Evolutionary conservation across 2,113 vertebrate species (phyloP), one percentile per base, ranked within the genome.

Genomic region (Boleophthalmus pectinirostris): DNA sequence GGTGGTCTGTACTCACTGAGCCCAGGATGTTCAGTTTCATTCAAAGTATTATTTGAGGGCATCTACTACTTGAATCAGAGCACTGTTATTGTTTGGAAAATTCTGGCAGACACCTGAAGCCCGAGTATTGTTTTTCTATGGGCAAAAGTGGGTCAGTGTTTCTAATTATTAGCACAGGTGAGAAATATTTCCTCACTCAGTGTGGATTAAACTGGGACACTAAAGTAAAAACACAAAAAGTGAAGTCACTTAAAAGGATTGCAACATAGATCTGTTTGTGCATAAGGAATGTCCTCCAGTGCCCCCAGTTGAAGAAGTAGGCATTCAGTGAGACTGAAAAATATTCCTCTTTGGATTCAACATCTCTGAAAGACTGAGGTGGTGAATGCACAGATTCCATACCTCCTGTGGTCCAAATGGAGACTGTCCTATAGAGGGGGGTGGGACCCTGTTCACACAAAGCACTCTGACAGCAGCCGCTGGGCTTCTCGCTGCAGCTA

Each of bases 401-500:
- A 75, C 80, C 73, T 63, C 56, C 75, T 77, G 76, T 80, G 61
- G 68, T 46, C 79, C 70, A 66, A 79, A 64, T 10, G 11, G 61
- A 64, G 16, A 18, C 25, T 20, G 29, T 58, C 23, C 56, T n/a
- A 38, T 20, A 47, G 43, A 45, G 35, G 25, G 63, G 35, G 38
- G 63, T 38, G 45, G 38, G 14, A 82, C 72, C 81, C 80, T 25
- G 77, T 74, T 87, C 83, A 77, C 81, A 90, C 92, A 93, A 90
- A 87, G 84, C 74, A 16, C 74, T 61, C 65, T 73, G 78, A 75
- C 82, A 78, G 73, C 38, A 51, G n/a, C 73, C 68, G 47, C 43
- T 63, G 78, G 76, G 75, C 80, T 82, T 82, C 81, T 82, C 68
- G 38, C 68, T 24, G 90, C 85, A 88, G 87, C 93, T 90, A 92